Percentiles rank a stretch among this genome's conserved stretches.
Evolutionary conservation across 2,888 invertebrate species (phyloP).

Genomic region (Lasioglossum marginatum): DNA sequence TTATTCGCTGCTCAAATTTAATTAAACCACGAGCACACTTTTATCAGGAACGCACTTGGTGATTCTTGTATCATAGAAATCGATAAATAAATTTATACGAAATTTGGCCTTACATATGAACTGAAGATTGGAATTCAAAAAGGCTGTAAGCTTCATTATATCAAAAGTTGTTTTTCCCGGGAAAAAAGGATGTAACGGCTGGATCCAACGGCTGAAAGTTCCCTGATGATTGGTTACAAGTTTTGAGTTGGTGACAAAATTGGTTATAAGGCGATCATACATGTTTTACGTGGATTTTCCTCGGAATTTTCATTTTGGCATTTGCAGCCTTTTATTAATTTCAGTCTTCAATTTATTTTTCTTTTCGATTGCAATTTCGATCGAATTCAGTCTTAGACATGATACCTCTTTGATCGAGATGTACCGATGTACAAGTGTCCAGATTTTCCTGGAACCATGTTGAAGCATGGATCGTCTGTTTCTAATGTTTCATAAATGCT

Average conservation of each 20-base stretch:
- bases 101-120: neutral
- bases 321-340: too few relatives aligned
- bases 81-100: neutral
- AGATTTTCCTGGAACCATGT: neutral
- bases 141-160: too few relatives aligned
- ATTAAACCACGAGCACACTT: neutral
- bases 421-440: neutral
- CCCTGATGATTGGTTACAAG: too few relatives aligned
- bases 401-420: neutral
- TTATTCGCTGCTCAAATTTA: neutral
- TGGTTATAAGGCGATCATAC: too few relatives aligned
- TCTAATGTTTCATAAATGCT: neutral
- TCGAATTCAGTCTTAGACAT: neutral
- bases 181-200: too few relatives aligned
- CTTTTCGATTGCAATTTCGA: neutral
- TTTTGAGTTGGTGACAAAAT: too few relatives aligned
- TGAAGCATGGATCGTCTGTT: neutral
- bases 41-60: neutral
- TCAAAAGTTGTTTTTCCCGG: too few relatives aligned
- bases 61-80: neutral
- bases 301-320: too few relatives aligned
- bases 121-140: too few relatives aligned
- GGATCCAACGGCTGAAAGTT: too few relatives aligned
- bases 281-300: too few relatives aligned
- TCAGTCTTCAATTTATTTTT: too few relatives aligned